Evolutionary conservation across 1,140 invertebrate species (phyloP).

Genomic region (Tribolium castaneum): DNA sequence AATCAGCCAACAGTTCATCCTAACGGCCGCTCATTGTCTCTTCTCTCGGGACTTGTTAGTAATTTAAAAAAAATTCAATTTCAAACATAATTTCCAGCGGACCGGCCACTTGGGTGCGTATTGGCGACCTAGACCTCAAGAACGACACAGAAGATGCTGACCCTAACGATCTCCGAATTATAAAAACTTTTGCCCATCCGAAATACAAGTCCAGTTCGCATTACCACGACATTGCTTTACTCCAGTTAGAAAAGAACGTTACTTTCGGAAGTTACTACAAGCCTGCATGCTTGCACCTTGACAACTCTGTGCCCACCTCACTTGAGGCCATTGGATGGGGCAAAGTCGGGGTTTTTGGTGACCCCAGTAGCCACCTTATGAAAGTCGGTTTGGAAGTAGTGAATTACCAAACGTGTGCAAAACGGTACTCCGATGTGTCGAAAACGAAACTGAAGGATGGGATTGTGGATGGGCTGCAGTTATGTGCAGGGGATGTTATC

Average conservation of each 20-base stretch:
- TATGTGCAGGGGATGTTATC: slow-evolving; percentile 38
- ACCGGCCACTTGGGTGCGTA: slow-evolving; percentile 37
- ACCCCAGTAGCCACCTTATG: background rate
- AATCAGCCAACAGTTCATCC: slow-evolving; percentile 45
- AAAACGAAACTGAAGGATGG: background rate
- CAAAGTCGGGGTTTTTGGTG: background rate
- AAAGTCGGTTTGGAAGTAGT: slow-evolving; percentile 3
- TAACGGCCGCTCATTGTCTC: slow-evolving; percentile 52
- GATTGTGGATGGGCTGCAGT: background rate
- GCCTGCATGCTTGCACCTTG: slow-evolving; percentile 45
- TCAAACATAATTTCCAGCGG: slow-evolving; percentile 10
- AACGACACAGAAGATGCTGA: slow-evolving; percentile 28
- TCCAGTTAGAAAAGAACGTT: slow-evolving; percentile 42
- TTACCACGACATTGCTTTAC: slow-evolving; percentile 54
- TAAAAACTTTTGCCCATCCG: slow-evolving; percentile 59
- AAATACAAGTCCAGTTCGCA: slow-evolving; percentile 61
- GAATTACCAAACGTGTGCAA: background rate
- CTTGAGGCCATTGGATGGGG: slow-evolving; percentile 47
- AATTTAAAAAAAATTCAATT: background rate
- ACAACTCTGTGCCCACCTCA: background rate
- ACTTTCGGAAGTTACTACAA: background rate
- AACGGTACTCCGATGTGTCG: background rate
- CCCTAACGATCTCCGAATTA: slow-evolving; percentile 41
- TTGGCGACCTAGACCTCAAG: slow-evolving; percentile 46
- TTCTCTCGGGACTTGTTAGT: slow-evolving; percentile 42